Evolutionary conservation across 2,113 vertebrate genomes (phyloP), one percentile per base, ranked within the genome.

Genomic region (Ifrita kowaldi): DNA sequence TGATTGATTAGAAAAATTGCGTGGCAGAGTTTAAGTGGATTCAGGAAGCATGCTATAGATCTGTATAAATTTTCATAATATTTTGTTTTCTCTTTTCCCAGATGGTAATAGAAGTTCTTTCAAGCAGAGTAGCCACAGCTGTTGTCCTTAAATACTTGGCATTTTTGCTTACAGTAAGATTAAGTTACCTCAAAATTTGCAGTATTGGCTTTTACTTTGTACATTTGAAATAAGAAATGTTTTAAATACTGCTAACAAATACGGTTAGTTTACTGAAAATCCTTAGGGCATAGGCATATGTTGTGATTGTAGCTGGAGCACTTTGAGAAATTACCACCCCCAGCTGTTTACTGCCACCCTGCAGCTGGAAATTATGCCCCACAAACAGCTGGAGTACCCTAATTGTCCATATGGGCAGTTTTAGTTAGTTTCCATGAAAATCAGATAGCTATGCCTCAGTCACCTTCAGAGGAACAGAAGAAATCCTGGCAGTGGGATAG

Each of bases 1-100:
- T 78, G 44, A 93, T 81, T 93, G 68, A 90, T 96, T 81, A 87
- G 59, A 47, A 91, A 95, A 95, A 92, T 64, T 78, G 68, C 69
- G 68, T 74, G 77, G 27, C 39, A 89, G 35, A 93, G 90, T 89
- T 93, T 85, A 94, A 94, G 77, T 60, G 89, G 50, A 84, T 78
- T 87, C 86, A 87, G 83, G 47, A 89, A 92, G 47, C 6, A 6
- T 46, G 19, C 20, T 89, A 90, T 59, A 89, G 60, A 89, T 70
- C 73, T 59, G 63, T 88, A 85, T 92, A 88, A 85, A 88, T 93
- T 90, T 92, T 88, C 52, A 69, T 59, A 91, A 55, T 77, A 74
- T 70, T 96, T 91, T 88, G 28, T 82, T 93, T 96, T 91, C 32
- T 73, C 28, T 85, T 94, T 85, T 84, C 75, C 77, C 59, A 90